Conservation (phyloP, 2,888 invertebrate genomes). For the Portevinia maculata region DNA sequence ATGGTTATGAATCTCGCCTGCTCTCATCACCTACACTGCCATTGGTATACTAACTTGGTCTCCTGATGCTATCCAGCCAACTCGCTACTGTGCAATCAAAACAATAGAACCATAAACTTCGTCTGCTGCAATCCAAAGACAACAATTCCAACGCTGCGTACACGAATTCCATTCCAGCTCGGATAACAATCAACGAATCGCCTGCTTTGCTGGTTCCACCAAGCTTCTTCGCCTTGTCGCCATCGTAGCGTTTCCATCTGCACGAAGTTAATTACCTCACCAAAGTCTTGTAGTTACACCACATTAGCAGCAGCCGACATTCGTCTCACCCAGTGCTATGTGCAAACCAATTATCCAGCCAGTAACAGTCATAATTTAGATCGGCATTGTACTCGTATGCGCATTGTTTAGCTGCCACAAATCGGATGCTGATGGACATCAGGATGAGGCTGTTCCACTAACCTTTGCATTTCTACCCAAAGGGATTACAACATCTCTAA, state of each 20-base stretch:
- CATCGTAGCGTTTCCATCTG: background rate
- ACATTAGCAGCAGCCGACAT: slow-evolving; percentile 49
- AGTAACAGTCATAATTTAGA: slow-evolving; percentile 60
- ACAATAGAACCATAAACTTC: slow-evolving; percentile 70
- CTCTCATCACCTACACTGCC: slow-evolving; percentile 9
- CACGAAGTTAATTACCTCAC: slow-evolving; percentile 51
- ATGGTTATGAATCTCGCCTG: slow-evolving; percentile 55
- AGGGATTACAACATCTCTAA: slow-evolving; percentile 60
- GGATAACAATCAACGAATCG: slow-evolving; percentile 56
- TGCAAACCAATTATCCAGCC: slow-evolving; percentile 35
- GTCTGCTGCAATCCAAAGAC: slow-evolving; percentile 12
- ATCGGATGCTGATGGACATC: slow-evolving; percentile 50
- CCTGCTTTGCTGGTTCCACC: slow-evolving; percentile 12
- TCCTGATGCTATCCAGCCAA: slow-evolving; percentile 34
- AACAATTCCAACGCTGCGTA: slow-evolving; percentile 50
- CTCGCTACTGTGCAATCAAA: slow-evolving; percentile 12
- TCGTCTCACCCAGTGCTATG: slow-evolving; percentile 10
- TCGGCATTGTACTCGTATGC: background rate
- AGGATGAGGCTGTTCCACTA: slow-evolving; percentile 66
- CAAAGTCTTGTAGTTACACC: slow-evolving; percentile 51
- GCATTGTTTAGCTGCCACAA: slow-evolving; percentile 33
- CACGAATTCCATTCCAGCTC: slow-evolving; percentile 56
- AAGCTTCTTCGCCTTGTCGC: slow-evolving; percentile 37
- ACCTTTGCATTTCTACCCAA: slow-evolving; percentile 65
- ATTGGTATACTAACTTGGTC: too few relatives aligned